phyloP scores from a whole-genome alignment of 2,797 vertebrate species.

The Pyrrhura leucotis region DNA sequence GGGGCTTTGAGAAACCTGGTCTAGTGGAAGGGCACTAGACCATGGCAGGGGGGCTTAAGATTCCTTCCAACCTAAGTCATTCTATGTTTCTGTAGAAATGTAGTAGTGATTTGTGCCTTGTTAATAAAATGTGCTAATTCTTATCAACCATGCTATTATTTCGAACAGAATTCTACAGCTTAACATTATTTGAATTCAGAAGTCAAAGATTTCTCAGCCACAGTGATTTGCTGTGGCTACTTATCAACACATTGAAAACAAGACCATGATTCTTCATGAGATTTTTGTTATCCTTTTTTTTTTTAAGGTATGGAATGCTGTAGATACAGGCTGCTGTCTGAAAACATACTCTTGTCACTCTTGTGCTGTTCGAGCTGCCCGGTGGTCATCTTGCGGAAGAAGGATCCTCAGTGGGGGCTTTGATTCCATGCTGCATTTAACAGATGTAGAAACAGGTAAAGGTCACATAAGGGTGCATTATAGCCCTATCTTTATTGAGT shows the following conservation, averaged over 20 bases:
- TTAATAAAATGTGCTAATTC: not conserved
- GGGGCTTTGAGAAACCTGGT: not conserved
- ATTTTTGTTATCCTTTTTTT: slow-evolving; percentile 23
- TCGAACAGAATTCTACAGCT: not conserved
- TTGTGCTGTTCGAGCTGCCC: slow-evolving; percentile 88
- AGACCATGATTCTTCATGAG: not conserved
- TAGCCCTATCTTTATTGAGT: not conserved
- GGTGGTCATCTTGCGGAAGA: slow-evolving; percentile 89
- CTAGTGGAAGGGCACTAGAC: not conserved
- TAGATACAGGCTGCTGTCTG: slow-evolving; percentile 87
- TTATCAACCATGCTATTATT: not conserved
- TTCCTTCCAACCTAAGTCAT: not conserved
- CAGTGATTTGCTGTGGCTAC: not conserved
- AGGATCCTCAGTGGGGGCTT: slow-evolving; percentile 91
- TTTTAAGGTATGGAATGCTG: slow-evolving; percentile 91
- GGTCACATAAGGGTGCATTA: not conserved
- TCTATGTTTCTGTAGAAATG: not conserved
- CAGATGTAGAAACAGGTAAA: slow-evolving; percentile 91
- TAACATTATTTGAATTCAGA: not conserved
- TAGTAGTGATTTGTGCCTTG: not conserved
- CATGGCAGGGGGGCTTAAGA: not conserved
- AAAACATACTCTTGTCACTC: slow-evolving; percentile 84
- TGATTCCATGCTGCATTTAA: slow-evolving; percentile 85
- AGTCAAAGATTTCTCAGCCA: not conserved
- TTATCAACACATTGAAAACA: not conserved